Evolutionary conservation across 2,797 vertebrate genomes (phyloP), one percentile per base, ranked within the genome.

Genomic region (Percopsis omiscomaycus): DNA sequence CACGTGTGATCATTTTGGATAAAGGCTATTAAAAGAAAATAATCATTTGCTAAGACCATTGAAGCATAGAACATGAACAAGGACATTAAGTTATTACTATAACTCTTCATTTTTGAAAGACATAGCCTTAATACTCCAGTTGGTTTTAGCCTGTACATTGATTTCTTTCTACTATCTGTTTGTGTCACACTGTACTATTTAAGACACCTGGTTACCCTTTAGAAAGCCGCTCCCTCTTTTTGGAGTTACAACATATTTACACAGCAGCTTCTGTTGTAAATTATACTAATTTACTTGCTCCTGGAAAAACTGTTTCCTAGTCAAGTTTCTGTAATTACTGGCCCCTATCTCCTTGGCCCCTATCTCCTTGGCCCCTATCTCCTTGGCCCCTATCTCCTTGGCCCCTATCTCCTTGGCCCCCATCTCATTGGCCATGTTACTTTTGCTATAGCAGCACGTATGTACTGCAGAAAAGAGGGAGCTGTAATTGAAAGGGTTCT

Each of bases 401-500:
- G 22, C 2, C 52, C 30, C 28, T 14, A n/a, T 32, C 53, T 55
- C 53, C 8, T 29, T 42, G 13, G 32, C 32, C 37, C 22, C 22
- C 1, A 22, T 22, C 22, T 55, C 53, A 3, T 29, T 42, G 13
- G 32, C 32, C 32, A 14, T 56, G 15, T 56, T 27, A 11, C 50
- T 27, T 27, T 52, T 52, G 27, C 9, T 6, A 9, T 9, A 2
- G 10, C 3, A 27, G n/a, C 5, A 1, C 27, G 9, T 9, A 6
- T 8, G 37, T 8, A 53, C 13, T 13, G 28, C 27, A 4, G 52
- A 37, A 64, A 61, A 55, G 15, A 61, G 10, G 8, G 74, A 79
- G 75, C 78, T 83, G 73, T 44, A 27, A 11, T 80, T 73, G 78
- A 80, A 84, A 67, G 69, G 52, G 32, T 68, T 44, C n/a, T 51